Base-by-base conservation (phyloP, 1,140 invertebrate species). In the Drosophila sproati region DNA sequence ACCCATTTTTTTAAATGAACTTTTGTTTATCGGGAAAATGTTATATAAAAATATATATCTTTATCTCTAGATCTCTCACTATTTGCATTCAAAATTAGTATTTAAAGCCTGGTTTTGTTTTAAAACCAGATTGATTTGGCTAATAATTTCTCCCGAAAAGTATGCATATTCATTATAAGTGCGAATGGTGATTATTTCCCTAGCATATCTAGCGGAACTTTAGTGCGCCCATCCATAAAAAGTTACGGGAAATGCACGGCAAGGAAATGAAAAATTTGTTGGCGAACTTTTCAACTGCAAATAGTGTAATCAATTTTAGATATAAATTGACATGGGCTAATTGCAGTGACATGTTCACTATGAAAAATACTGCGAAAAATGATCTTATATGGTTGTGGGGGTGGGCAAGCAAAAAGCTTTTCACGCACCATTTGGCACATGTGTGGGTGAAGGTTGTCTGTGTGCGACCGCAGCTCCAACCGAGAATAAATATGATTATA, bases 371-470 rank as follows among this genome's bases (percentile, higher is more conserved):
- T 47, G 37, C 10, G 4, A 48, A 62, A 61, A 57, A 54, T 37
- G 43, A 63, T 37, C 37, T 34, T 70, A 64, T 66, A 61, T 73
- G 73, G 47, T 62, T 74, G 37, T 62, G 34, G 12, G 41, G 41
- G 67, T 50, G 62, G 20, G 20, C 20, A 20, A 20, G 62, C 64
- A 62, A 78, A 50, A 52, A 20, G 50, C 55, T 69, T 78, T 73
- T 69, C 70, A 83, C 62, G 83, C 80, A 80, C 50, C 77, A 88
- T 74, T 80, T 63, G 80, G 29, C 80, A 57, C 66, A 72, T 78
- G 83, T 83, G 83, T 88, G 80, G 85, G 85, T 88, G 83, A 88
- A 88, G 83, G 83, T 68, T 80, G 69, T 77, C 67, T 75, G 64
- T 68, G 71, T 54, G 66, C 39, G 56, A 87, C 68, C 75, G 43